phyloP scores from a whole-genome alignment of 2,888 invertebrate species.

The Chrysotoxum bicinctum region DNA sequence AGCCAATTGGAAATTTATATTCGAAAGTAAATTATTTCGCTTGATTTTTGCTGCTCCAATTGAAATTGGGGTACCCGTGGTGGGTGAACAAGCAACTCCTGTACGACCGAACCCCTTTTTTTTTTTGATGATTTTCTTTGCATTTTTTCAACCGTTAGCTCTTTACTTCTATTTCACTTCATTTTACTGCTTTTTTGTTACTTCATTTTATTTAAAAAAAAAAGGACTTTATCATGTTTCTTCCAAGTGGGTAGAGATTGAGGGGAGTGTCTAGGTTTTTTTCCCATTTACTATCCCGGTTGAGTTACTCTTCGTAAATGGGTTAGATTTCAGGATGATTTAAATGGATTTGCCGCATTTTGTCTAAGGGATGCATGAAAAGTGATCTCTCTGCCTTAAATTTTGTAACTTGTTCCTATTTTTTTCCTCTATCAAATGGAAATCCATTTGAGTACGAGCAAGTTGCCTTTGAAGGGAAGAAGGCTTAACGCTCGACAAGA shows the following conservation, averaged over 20 bases:
- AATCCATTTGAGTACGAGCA: conserved; percentile 36
- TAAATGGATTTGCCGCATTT: conserved; percentile 58
- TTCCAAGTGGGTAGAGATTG: conserved; percentile 21
- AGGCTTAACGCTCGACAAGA: conserved; percentile 32
- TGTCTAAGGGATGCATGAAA: conserved; percentile 39
- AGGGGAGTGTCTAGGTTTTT: conserved; percentile 4
- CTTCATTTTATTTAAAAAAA: conserved; percentile 46
- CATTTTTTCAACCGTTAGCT: conserved; percentile 66
- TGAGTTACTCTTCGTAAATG: conserved; percentile 66
- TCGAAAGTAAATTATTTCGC: conserved; percentile 71
- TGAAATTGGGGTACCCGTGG: not conserved
- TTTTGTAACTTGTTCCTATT: not conserved
- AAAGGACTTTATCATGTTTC: conserved; percentile 43
- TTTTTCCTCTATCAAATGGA: conserved; percentile 6
- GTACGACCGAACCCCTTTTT: not conserved
- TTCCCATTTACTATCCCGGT: conserved; percentile 52
- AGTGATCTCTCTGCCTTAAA: conserved; percentile 29
- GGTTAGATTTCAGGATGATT: conserved; percentile 69
- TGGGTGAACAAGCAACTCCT: not conserved
- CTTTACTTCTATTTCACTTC: conserved; percentile 61
- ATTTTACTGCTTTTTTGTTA: conserved; percentile 62
- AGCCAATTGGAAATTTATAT: conserved; percentile 73
- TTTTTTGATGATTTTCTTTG: conserved; percentile 28
- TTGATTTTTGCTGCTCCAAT: conserved; percentile 47
- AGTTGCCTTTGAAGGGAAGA: conserved; percentile 17